These are phyloP conservation scores for Acanthiza pusilla DNA, from an alignment of 2,797 vertebrate genomes.

Conservation along the genomic window DNA sequence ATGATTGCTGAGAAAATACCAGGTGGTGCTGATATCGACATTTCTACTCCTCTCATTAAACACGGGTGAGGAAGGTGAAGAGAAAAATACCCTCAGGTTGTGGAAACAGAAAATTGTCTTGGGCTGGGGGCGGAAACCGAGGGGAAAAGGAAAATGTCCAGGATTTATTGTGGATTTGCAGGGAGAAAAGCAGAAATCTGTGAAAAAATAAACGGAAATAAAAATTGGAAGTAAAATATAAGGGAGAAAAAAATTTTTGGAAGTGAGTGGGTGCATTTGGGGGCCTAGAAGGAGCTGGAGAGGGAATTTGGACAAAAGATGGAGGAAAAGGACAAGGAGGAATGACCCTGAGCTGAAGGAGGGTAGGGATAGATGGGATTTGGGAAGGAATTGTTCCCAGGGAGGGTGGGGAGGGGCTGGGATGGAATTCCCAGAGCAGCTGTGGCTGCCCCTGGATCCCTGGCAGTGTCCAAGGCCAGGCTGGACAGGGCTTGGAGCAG, in stretches of 20 bases:
- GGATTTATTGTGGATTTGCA: not conserved
- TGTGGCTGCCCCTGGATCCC: not conserved
- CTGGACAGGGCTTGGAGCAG: not conserved
- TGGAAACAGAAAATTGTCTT: not conserved
- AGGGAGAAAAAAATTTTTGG: not conserved
- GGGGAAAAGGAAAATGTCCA: not conserved
- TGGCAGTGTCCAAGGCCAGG: not conserved
- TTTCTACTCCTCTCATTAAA: not conserved
- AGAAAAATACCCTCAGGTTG: not conserved
- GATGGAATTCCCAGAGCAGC: not conserved
- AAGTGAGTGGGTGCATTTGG: not conserved
- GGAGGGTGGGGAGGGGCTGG: not conserved
- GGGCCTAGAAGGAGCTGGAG: not conserved
- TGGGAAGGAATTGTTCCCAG: not conserved
- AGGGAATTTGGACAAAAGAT: not conserved
- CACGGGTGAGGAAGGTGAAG: not conserved
- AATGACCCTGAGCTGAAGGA: not conserved
- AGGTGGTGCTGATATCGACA: not conserved
- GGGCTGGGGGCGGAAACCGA: not conserved
- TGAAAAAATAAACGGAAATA: not conserved
- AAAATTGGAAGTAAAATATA: not conserved
- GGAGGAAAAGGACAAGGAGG: not conserved
- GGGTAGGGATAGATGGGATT: fast-evolving
- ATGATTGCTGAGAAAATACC: not conserved
- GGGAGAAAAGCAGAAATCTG: not conserved